A percentile compares a stretch with the other conserved stretches of the same genome.
Conservation (phyloP, 2,888 invertebrate genomes). For the Andrena hattorfiana region DNA sequence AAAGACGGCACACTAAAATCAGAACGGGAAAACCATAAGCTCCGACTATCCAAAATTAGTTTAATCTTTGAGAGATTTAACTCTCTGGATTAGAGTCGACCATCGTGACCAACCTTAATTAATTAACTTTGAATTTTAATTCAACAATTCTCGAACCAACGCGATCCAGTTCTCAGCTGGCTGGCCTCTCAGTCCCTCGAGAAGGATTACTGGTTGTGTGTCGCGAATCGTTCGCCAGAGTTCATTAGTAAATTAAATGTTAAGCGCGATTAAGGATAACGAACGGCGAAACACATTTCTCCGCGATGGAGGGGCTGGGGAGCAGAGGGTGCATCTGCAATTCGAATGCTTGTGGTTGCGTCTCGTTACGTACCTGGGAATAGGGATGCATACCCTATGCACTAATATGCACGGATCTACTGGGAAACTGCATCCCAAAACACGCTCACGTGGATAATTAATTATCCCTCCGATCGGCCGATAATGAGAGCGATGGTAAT, state of each 20-base stretch:
- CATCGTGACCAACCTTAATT: slow-evolving; percentile 13
- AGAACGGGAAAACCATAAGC: neutral
- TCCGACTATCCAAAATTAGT: neutral
- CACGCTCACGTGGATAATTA: slow-evolving; percentile 65
- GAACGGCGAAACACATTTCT: slow-evolving; percentile 30
- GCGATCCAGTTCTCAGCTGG: slow-evolving; percentile 35
- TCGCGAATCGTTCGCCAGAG: slow-evolving; percentile 23
- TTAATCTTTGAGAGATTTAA: neutral
- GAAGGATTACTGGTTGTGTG: slow-evolving; percentile 24
- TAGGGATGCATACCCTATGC: slow-evolving; percentile 28
- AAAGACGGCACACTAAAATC: neutral
- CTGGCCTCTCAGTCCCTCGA: slow-evolving; percentile 36
- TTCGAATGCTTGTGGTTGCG: slow-evolving; percentile 62
- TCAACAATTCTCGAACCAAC: slow-evolving; percentile 8
- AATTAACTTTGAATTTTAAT: slow-evolving; percentile 27
- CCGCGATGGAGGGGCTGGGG: slow-evolving; percentile 21
- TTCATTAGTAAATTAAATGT: slow-evolving; percentile 75
- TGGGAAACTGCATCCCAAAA: slow-evolving; percentile 68
- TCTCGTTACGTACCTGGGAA: slow-evolving; percentile 48
- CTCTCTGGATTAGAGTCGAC: neutral
- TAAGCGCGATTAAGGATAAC: slow-evolving; percentile 52
- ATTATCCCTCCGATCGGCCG: slow-evolving; percentile 62
- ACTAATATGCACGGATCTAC: slow-evolving; percentile 58
- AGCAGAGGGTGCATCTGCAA: slow-evolving; percentile 40
- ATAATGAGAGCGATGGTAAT: slow-evolving; percentile 62